Conservation (phyloP, 2,113 vertebrate genomes). For the Parus major region DNA sequence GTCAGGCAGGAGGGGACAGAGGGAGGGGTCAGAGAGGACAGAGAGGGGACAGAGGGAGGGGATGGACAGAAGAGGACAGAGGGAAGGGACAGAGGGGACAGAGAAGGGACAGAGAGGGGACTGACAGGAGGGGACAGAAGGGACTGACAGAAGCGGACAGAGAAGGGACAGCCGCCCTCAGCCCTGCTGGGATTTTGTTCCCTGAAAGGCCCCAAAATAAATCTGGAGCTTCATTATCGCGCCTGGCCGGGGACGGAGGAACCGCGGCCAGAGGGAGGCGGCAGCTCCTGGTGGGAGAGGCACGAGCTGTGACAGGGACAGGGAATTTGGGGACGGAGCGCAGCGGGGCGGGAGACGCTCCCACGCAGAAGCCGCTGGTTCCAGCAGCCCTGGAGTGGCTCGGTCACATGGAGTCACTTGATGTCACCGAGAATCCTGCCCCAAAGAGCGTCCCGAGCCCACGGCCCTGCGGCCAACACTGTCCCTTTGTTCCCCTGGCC, state of each 20-base stretch:
- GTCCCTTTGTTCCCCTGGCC: slow-evolving; percentile 19
- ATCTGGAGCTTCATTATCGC: neutral
- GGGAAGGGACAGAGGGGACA: neutral
- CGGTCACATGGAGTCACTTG: slow-evolving; percentile 38
- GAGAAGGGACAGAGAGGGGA: neutral
- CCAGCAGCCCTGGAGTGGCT: neutral
- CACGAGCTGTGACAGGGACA: rapidly evolving
- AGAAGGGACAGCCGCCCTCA: neutral
- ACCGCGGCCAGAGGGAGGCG: rapidly evolving
- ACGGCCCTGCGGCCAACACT: slow-evolving; percentile 1
- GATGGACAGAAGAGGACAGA: neutral
- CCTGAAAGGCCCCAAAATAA: no score
- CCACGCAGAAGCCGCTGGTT: neutral
- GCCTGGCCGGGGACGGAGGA: rapidly evolving
- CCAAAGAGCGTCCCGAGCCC: slow-evolving; percentile 9
- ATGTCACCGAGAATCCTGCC: slow-evolving; percentile 19
- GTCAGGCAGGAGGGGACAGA: no score
- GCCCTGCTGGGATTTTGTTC: no score
- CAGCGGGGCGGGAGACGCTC: neutral
- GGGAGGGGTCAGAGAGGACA: no score
- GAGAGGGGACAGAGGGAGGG: neutral
- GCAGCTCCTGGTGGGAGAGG: neutral
- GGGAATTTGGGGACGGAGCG: neutral
- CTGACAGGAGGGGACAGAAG: neutral
- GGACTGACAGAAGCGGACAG: neutral